Evolutionary conservation across 2,888 invertebrate genomes (phyloP), one percentile per base, ranked within the genome.

Genomic region (Celastrina argiolus): DNA sequence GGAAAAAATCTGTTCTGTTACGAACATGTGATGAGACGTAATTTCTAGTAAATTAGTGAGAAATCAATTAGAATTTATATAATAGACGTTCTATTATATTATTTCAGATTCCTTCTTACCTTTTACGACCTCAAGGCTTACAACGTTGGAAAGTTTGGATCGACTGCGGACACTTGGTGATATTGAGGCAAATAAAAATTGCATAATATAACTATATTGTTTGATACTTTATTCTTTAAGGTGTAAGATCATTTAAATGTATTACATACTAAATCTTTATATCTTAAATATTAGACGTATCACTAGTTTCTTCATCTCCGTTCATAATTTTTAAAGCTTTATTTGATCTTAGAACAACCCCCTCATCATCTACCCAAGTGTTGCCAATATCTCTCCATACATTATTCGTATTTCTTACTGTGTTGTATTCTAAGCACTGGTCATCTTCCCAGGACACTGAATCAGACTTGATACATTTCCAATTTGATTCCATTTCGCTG

Each of bases 81-180:
- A n/a, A 10, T 59, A 28, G 2, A 56, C 45, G 8, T 16, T 26
- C 16, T 22, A 18, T 63, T 12, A 22, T 18, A 5, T 51, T 70
- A 18, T 85, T 83, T 41, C 82, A 88, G 88, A 66, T 82, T 86
- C 63, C 81, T 86, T 75, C 68, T 87, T 1, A 78, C 82, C 0
- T 83, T 84, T 71, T 84, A 87, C 73, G 86, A 88, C 68, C 28
- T 85, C 0, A 22, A 71, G 34, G 72, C 73, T 2, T 69, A 75
- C 61, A 78, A 85, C 66, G 75, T 87, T 2, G 75, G 69, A 2
- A 75, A 73, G 66, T 69, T 70, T 7, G 82, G 81, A 0, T 65
- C 74, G 2, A 81, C 79, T 34, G 58, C 63, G 12, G 41, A 61
- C n/a, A 56, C 16, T 22, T 66, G 28, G 31, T 58, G 16, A 58